phyloP scores from a whole-genome alignment of 1,140 invertebrate genomes.

The Nomia melanderi region DNA sequence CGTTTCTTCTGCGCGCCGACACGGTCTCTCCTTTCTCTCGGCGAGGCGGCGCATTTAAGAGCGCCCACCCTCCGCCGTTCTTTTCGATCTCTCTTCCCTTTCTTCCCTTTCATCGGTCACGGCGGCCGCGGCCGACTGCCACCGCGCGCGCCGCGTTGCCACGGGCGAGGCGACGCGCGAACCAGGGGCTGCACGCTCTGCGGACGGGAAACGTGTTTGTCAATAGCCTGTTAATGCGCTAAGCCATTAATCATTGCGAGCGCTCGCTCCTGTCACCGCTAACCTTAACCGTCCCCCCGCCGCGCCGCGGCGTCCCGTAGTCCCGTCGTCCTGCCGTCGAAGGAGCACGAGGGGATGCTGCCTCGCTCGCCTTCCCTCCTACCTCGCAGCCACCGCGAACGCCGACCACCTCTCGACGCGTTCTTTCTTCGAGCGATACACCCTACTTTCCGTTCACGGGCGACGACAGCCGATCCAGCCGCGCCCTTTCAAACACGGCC shows the following conservation, averaged over 20 bases:
- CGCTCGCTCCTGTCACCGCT: slow-evolving; percentile 74
- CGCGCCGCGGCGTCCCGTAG: not conserved
- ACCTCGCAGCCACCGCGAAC: not conserved
- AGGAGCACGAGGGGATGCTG: slow-evolving; percentile 5
- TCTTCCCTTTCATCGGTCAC: slow-evolving; percentile 66
- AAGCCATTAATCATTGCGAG: slow-evolving; percentile 81
- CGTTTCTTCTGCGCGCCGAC: slow-evolving; percentile 27
- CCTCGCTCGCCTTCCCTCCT: not conserved
- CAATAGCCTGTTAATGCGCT: slow-evolving; percentile 81
- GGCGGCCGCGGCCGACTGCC: slow-evolving; percentile 6
- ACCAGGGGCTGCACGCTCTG: slow-evolving; percentile 53
- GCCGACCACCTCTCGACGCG: slow-evolving; percentile 23
- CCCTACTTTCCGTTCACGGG: slow-evolving; percentile 29
- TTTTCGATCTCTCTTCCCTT: slow-evolving; percentile 61
- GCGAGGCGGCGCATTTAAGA: slow-evolving; percentile 65
- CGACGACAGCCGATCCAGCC: slow-evolving; percentile 22
- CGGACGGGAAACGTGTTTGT: slow-evolving; percentile 78
- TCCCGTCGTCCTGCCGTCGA: not conserved
- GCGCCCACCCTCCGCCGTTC: slow-evolving; percentile 57
- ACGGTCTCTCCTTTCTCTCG: slow-evolving; percentile 53
- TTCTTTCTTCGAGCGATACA: slow-evolving; percentile 49
- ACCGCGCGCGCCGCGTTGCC: slow-evolving; percentile 23
- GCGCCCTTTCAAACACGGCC: slow-evolving; percentile 7
- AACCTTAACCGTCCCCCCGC: slow-evolving; percentile 68
- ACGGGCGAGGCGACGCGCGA: slow-evolving; percentile 47